A percentile compares a stretch with the other conserved stretches of the same genome.
Evolutionary conservation across 2,888 invertebrate species (phyloP).

Genomic region (Eretmocerus hayati): DNA sequence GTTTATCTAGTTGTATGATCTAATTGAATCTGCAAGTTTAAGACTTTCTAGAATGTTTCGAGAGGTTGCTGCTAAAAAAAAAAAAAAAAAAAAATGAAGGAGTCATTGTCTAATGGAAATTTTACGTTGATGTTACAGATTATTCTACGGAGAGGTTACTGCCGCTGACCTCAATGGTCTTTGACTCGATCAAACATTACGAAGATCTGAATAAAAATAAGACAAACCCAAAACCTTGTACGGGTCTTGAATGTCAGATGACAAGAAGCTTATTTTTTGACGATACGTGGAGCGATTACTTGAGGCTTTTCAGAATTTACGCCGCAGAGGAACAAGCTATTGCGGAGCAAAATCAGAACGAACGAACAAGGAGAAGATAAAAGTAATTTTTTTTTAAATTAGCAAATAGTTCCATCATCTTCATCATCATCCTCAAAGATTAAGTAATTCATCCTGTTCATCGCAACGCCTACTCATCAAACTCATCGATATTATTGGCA

Average conservation of each 20-base stretch:
- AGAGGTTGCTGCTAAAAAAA: too few relatives aligned
- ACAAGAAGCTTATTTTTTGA: slow-evolving; percentile 32
- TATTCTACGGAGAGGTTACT: slow-evolving; percentile 4
- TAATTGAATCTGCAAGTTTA: background rate
- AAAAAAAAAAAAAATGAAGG: too few relatives aligned
- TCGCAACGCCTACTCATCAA: too few relatives aligned
- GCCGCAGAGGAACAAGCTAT: slow-evolving; percentile 26
- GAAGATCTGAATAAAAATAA: slow-evolving; percentile 26
- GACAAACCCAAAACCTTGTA: slow-evolving; percentile 44
- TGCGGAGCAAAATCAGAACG: background rate
- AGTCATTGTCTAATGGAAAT: too few relatives aligned
- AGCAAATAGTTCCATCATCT: too few relatives aligned
- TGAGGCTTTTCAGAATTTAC: slow-evolving; percentile 32
- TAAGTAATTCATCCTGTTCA: background rate
- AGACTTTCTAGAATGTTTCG: too few relatives aligned
- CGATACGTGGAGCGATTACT: slow-evolving; percentile 34
- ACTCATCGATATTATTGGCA: too few relatives aligned
- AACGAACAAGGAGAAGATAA: slow-evolving; percentile 5
- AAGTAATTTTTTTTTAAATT: background rate
- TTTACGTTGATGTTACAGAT: too few relatives aligned
- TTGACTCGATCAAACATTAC: slow-evolving; percentile 32
- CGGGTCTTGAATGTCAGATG: slow-evolving; percentile 48
- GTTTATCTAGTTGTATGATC: background rate
- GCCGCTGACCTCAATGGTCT: slow-evolving; percentile 28
- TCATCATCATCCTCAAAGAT: too few relatives aligned